Conservation (phyloP, 2,797 vertebrate genomes). For the Coilia nasus region DNA sequence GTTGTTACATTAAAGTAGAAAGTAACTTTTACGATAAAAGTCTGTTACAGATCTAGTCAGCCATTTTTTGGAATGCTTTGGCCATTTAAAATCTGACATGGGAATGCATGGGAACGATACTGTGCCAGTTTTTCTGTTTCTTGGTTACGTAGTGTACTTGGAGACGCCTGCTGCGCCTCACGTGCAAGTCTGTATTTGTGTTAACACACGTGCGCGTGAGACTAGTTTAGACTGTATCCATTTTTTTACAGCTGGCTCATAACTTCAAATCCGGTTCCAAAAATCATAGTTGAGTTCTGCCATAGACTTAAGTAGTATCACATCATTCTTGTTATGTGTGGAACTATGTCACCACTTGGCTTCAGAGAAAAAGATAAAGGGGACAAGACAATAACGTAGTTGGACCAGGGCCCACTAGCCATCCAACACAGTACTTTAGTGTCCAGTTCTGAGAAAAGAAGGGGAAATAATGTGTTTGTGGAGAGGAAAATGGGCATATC, state of each 20-base stretch:
- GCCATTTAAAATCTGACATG: background rate
- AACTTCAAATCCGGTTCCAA: background rate
- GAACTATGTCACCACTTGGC: background rate
- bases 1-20: background rate
- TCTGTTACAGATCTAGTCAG: background rate
- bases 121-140: background rate
- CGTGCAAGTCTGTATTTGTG: background rate
- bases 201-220: background rate
- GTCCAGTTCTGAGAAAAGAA: background rate
- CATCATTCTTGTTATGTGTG: background rate
- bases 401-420: background rate
- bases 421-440: background rate
- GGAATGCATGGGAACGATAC: background rate
- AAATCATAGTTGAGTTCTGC: background rate
- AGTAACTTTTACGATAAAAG: background rate
- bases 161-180: background rate
- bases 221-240: background rate
- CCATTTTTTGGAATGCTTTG: background rate
- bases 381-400: background rate
- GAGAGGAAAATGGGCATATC: background rate
- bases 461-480: background rate
- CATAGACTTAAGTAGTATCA: background rate
- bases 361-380: background rate
- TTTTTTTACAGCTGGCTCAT: background rate
- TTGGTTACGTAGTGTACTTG: background rate